These are phyloP conservation scores for Tridacna gigas DNA, from an alignment of 2,888 invertebrate species.

Conservation along the genomic window DNA sequence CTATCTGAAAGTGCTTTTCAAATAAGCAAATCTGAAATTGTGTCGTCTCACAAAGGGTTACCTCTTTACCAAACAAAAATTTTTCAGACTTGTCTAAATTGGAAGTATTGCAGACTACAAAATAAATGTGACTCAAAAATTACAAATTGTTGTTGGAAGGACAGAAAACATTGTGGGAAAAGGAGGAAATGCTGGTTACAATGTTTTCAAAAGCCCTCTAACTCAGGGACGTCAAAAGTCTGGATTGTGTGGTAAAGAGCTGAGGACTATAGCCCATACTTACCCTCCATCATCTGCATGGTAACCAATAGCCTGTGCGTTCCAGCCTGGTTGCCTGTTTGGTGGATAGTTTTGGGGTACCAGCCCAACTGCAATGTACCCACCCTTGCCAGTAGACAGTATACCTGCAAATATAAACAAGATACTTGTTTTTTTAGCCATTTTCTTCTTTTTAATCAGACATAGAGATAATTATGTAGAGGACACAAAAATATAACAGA, in stretches of 20 bases:
- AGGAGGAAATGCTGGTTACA: neutral
- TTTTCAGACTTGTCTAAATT: too few species aligned
- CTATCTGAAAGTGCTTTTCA: too few species aligned
- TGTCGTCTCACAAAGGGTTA: too few species aligned
- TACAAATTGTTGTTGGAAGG: too few species aligned
- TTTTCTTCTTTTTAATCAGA: too few species aligned
- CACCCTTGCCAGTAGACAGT: slow-evolving; percentile 58
- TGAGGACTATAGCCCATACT: slow-evolving; percentile 7
- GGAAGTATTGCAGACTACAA: too few species aligned
- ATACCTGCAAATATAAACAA: slow-evolving; percentile 52
- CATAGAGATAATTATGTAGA: too few species aligned
- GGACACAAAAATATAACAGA: too few species aligned
- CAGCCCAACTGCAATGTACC: slow-evolving; percentile 81
- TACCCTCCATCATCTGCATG: slow-evolving; percentile 86
- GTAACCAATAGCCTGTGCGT: slow-evolving; percentile 84
- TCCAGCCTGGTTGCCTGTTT: slow-evolving; percentile 85
- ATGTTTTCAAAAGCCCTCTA: neutral
- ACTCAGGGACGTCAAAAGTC: neutral
- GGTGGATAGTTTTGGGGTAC: slow-evolving; percentile 83
- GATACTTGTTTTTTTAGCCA: neutral
- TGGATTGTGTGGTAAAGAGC: neutral
- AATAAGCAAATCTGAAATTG: too few species aligned
- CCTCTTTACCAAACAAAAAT: too few species aligned
- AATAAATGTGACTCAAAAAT: too few species aligned
- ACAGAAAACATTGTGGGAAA: too few species aligned